Conservation (phyloP, 2,888 invertebrate genomes). For the Chalcis sispes region DNA sequence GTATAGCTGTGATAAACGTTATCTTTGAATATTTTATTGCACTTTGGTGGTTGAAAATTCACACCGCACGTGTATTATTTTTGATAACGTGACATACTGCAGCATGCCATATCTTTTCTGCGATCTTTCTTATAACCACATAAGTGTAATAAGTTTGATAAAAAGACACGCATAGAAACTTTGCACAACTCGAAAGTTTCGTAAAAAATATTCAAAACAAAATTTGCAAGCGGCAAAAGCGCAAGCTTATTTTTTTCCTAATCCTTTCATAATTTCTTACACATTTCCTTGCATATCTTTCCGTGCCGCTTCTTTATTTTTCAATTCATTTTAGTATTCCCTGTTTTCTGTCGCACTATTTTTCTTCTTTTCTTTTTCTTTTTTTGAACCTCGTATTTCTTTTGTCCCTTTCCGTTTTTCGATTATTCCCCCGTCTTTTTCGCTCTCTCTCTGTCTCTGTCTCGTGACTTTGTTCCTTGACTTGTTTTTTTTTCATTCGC, state of each 20-base stretch:
- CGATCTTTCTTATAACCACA: too few species aligned
- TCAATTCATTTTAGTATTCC: slow-evolving; percentile 7
- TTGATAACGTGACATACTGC: too few species aligned
- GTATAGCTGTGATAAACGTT: too few species aligned
- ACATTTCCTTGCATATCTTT: neutral
- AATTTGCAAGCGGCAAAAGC: neutral
- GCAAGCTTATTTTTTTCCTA: neutral
- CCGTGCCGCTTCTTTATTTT: slow-evolving; percentile 5
- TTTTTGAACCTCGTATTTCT: slow-evolving; percentile 3
- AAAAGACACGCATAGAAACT: too few species aligned
- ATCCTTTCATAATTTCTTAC: neutral
- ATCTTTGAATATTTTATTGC: too few species aligned
- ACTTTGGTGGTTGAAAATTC: too few species aligned
- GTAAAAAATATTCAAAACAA: too few species aligned
- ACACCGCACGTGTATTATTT: too few species aligned
- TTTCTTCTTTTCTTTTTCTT: slow-evolving; percentile 16
- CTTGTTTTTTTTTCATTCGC: slow-evolving; percentile 7
- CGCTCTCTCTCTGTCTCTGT: neutral
- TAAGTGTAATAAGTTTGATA: too few species aligned
- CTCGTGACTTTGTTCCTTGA: neutral
- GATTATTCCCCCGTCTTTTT: neutral
- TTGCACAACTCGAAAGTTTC: too few species aligned
- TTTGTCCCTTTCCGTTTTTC: too few species aligned
- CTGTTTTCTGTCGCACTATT: slow-evolving; percentile 5
- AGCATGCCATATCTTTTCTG: too few species aligned